Conservation (phyloP, 2,797 vertebrate genomes). For the Aulostomus chinensis region DNA sequence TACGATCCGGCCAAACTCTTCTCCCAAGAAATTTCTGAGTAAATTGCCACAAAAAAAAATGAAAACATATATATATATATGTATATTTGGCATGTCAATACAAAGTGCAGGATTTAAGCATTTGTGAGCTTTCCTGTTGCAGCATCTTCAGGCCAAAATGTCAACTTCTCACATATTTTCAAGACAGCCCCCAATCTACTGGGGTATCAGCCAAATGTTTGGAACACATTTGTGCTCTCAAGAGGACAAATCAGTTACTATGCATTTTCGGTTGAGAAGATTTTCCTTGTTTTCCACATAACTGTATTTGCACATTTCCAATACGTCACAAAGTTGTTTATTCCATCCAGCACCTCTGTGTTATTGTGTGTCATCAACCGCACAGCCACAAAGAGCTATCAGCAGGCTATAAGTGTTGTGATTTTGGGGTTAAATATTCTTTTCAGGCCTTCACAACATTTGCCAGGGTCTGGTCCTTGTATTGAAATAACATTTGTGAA, state of each 20-base stretch:
- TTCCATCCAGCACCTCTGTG: neutral
- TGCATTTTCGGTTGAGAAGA: no score
- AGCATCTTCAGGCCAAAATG: neutral
- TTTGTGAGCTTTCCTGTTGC: neutral
- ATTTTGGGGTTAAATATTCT: neutral
- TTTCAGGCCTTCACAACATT: neutral
- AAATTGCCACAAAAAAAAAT: no score
- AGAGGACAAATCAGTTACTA: neutral
- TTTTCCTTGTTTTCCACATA: no score
- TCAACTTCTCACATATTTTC: neutral
- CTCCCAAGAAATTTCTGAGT: no score
- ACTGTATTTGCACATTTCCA: neutral
- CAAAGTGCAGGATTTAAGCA: no score
- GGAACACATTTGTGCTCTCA: neutral
- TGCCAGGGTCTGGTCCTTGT: conserved; percentile 4
- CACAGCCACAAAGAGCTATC: neutral
- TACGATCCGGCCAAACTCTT: no score
- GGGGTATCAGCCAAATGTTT: neutral
- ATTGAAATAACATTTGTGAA: conserved; percentile 9
- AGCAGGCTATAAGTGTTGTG: neutral
- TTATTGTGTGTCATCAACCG: neutral
- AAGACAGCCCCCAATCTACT: neutral
- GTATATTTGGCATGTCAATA: no score
- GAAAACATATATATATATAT: no score
- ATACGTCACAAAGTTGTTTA: neutral